Evolutionary conservation across 2,888 invertebrate species (phyloP), one percentile per base, ranked within the genome.

Genomic region (Luperina nickerlii): DNA sequence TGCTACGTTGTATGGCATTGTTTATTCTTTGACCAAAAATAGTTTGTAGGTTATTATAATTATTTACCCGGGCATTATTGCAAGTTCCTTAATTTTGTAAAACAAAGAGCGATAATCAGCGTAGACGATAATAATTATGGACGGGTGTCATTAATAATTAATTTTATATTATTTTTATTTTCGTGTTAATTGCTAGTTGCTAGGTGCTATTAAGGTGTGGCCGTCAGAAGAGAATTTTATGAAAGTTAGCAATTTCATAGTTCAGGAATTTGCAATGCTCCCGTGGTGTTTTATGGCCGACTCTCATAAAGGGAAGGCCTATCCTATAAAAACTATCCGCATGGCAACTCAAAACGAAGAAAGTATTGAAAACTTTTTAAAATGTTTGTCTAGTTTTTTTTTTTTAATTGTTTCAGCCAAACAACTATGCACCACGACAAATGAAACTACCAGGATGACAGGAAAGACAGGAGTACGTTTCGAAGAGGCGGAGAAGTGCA

Each of bases 381-480:
- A 27, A 32, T 51, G 8, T 32, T 32, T 51, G 8, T 24, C 24
- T 60, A 62, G 24, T 57, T 57, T 18, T 57, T 18, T 18, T 11
- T 63, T 2, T 63, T 48, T 20, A 32, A 60, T 74, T 67, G 48
- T 90, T 88, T 54, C 87, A 92, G 90, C 27, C 65, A 83, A 86
- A 90, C 87, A 84, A 88, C 91, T 93, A 93, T 83, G 83, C 84
- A 85, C 45, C 71, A 79, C 78, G 60, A 48, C 81, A 83, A 89
- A 89, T 91, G 90, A 87, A 89, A 89, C 71, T 92, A 95, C 93
- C 91, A 96, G 93, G 94, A 96, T 96, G 96, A 70, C 95, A 94
- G 96, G 91, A 92, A 96, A 96, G 89, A 76, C 90, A 90, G 95
- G 91, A 92, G 94, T 94, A 83, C 95, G 95, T 76, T 97, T 97